These are phyloP conservation scores for Acanthis flammea DNA, from an alignment of 2,797 vertebrate species.

Conservation along the genomic window DNA sequence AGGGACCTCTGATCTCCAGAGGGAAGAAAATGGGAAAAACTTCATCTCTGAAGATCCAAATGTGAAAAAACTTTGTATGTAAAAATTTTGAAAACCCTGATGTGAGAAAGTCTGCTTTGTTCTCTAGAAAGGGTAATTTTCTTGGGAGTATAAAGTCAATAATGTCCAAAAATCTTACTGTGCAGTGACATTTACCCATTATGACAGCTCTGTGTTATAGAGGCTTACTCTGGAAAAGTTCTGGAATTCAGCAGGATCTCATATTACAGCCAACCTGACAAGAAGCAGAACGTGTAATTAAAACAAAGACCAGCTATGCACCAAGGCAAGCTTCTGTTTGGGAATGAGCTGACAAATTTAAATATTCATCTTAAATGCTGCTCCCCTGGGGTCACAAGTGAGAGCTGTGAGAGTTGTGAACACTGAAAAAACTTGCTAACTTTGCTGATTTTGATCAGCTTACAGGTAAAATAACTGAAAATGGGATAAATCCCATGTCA, in stretches of 20 bases:
- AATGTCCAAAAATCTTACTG: background rate
- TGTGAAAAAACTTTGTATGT: background rate
- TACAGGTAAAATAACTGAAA: background rate
- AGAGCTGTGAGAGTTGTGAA: background rate
- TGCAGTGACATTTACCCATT: background rate
- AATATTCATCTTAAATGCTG: background rate
- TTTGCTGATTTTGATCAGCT: background rate
- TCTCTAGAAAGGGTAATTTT: background rate
- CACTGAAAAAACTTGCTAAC: background rate
- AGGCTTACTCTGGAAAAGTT: background rate
- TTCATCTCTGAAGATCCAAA: background rate
- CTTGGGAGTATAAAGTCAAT: background rate
- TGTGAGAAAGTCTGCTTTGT: background rate
- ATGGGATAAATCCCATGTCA: background rate
- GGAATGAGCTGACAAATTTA: background rate
- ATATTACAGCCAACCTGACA: background rate
- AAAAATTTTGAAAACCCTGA: background rate
- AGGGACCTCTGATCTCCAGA: background rate
- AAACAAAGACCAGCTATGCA: background rate
- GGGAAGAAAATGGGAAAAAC: background rate
- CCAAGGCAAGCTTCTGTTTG: background rate
- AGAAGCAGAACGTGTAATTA: background rate
- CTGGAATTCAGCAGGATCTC: background rate
- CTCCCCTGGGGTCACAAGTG: background rate
- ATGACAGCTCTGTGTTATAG: background rate